Base-by-base conservation (phyloP, 2,888 invertebrate genomes). In the Stenoptilia bipunctidactyla region DNA sequence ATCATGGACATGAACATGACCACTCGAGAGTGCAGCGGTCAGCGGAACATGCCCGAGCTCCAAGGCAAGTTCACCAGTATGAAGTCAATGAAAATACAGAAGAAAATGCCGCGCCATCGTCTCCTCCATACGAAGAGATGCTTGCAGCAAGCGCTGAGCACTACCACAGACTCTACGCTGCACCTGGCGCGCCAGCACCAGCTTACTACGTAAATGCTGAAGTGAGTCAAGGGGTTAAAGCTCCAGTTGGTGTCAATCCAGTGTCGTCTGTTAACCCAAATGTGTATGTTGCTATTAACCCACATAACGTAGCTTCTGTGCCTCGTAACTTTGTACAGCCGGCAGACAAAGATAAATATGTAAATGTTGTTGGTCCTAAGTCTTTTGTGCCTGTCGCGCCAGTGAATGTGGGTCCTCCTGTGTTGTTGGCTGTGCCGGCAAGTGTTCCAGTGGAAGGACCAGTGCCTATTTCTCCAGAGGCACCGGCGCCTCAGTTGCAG, bases 121-220 rank as follows among this genome's bases (percentile, higher is more conserved):
- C 67, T 1, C 70, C 70, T 1, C 71, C 77, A 0, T 79, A 73
- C 51, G 79, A 82, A 43, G 71, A 80, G 50, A 76, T 82, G 80
- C 46, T 79, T 37, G 77, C 80, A 0, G 80, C 79, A 0, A 79
- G 76, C 44, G 80, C 80, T 0, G 71, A 82, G 42, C 83, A 84
- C 46, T 76, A 80, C 45, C 80, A 79, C 45, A 61, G 58, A 39
- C 65, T 70, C 36, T 70, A 73, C 50, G 70, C 59, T 0, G 58
- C 67, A 13, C 68, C 54, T 0, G 55, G 56, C 37, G 54, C 60
- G 0, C 51, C 55, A 0, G 49, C 50, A 15, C 35, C 51, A 5
- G 52, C 66, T 38, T 54, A 62, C 8, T 65, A 64, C 42, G 46
- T 65, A 15, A 58, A 52, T 35, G 53, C 58, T 15, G 62, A 67